Evolutionary conservation across 2,888 invertebrate genomes (phyloP).

Genomic region (Ectobius pallidus): DNA sequence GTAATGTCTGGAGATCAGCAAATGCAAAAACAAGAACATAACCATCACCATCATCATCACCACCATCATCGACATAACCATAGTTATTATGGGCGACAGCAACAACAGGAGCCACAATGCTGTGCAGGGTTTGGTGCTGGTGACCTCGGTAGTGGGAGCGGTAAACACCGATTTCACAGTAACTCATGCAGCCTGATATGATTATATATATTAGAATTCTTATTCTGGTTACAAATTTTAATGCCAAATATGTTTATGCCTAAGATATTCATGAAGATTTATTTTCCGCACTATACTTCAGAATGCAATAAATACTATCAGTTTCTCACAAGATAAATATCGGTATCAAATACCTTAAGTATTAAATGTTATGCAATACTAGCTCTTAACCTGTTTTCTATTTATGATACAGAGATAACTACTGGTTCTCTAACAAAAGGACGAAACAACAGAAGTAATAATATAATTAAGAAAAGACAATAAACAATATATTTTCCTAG

Average conservation of each 20-base stretch:
- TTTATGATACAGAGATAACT: no score
- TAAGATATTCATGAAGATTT: no score
- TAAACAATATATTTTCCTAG: no score
- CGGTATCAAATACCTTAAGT: not conserved
- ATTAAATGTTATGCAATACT: not conserved
- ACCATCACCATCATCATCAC: constrained; percentile 14
- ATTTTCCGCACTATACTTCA: no score
- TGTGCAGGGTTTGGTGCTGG: constrained; percentile 8
- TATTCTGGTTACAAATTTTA: not conserved
- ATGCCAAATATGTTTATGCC: no score
- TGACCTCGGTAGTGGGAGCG: not conserved
- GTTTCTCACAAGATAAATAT: not conserved
- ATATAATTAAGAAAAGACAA: no score
- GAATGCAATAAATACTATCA: no score
- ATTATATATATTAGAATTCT: not conserved
- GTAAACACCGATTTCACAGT: constrained; percentile 34
- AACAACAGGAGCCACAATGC: constrained; percentile 13
- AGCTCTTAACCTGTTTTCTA: no score
- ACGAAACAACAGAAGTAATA: no score
- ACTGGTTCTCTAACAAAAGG: no score
- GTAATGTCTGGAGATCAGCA: constrained; percentile 1
- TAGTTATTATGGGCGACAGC: not conserved
- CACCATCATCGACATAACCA: constrained; percentile 16
- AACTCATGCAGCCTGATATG: constrained; percentile 29
- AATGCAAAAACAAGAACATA: not conserved